These are phyloP conservation scores for Thamnophis elegans DNA, from an alignment of 2,797 vertebrate species.

Conservation along the genomic window DNA sequence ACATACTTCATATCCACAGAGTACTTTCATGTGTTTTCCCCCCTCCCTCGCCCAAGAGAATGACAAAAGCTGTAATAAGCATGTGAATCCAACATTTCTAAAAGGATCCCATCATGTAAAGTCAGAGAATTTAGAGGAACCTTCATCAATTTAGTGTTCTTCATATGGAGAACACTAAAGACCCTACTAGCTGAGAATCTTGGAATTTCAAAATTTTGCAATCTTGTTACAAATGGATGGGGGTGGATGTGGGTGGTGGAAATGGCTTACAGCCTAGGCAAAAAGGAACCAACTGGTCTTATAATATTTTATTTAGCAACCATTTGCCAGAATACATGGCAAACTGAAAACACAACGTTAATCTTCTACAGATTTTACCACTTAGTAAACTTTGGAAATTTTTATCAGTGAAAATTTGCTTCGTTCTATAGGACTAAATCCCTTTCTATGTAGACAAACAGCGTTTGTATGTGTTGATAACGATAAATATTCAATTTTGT, in stretches of 20 bases:
- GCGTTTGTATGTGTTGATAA: not conserved
- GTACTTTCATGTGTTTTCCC: not conserved
- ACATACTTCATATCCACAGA: not conserved
- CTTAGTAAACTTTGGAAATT: not conserved
- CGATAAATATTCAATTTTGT: not conserved
- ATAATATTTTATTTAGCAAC: not conserved
- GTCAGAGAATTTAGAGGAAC: not conserved
- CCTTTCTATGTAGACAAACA: not conserved
- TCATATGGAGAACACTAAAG: not conserved
- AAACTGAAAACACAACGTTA: not conserved
- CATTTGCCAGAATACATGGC: not conserved
- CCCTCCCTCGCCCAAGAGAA: not conserved
- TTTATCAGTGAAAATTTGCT: not conserved
- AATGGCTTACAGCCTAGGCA: not conserved
- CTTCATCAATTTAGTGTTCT: not conserved
- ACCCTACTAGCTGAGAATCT: not conserved
- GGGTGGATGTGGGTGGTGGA: not conserved
- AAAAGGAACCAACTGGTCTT: not conserved
- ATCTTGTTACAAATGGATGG: not conserved
- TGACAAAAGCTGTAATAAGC: not conserved
- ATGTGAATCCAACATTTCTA: not conserved
- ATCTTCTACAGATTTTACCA: not conserved
- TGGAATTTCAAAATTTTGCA: not conserved
- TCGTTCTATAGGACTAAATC: not conserved
- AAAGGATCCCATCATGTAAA: not conserved